Evolutionary conservation across 2,888 invertebrate genomes (phyloP), one percentile per base, ranked within the genome.

Genomic region (Rhingia rostrata): DNA sequence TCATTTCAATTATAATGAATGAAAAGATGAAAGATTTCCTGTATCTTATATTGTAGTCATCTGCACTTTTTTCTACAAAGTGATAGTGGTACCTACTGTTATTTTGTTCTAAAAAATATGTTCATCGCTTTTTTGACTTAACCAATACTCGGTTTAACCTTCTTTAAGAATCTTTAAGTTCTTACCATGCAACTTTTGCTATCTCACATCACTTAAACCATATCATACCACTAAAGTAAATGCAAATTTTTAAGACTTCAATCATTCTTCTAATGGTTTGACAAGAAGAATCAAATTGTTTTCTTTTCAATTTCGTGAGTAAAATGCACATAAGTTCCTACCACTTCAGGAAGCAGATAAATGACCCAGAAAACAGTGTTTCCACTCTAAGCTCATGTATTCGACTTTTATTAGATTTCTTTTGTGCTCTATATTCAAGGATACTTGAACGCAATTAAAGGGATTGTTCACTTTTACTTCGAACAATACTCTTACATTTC

Each of bases 381-480:
- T n/a, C 5, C 10, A 0, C 30, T 14, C 5, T 12, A 32, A 9
- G 12, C 14, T 32, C 22, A 10, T 47, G 7, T 10, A 6, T 30
- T 58, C 39, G 4, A 14, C 43, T 30, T 53, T 51, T 47, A 30
- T 12, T 2, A 30, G 10, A 37, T 49, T 58, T 35, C 12, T n/a
- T n/a, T 12, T 32, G 9, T 2, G 3, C 47, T 4, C n/a, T n/a
- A 33, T 35, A 9, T 6, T 64, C 30, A 64, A 64, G 51, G 64
- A 64, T 64, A 49, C 49, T 51, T 64, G 30, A 51, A 64, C 39
- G 39, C 39, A 64, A 30, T 64, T 10, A 12, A 39, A 30, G 4
- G 30, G 30, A 39, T 51, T 51, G 51, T 51, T 39, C 32, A 1
- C 32, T 51, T 30, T 51, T 30, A 7, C 32, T 41, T 39, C 12